Evolutionary conservation across 2,797 vertebrate species (phyloP), one percentile per base, ranked within the genome.

Genomic region (Hapalemur alaotrensis): DNA sequence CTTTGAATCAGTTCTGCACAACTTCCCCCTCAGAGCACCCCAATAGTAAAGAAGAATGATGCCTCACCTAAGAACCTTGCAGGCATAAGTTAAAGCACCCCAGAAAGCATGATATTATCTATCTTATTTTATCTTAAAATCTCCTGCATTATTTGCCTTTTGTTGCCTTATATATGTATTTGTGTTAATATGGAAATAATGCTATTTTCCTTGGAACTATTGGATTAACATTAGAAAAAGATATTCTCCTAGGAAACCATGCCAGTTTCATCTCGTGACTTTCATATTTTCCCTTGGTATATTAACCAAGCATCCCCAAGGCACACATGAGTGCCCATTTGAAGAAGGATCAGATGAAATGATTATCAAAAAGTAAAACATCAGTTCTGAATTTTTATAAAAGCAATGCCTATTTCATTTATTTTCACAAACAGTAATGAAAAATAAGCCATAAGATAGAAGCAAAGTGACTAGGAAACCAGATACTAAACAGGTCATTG

Each of bases 111-210:
- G 46, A 6, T 32, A 15, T 46, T 54, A 5, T 93, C 30, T 84
- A 38, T 57, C 54, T 81, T 46, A 78, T 59, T 95, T 95, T 63
- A 57, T 80, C 80, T 87, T 41, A 75, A 78, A 76, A 63, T 83
- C n/a, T 72, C 57, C 48, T 70, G 22, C 15, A 30, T 73, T 65
- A 57, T 76, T 78, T 92, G 48, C 13, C 18, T 38, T 89, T 78
- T 54, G 38, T 12, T 96, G 38, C 17, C 41, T 72, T 89, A 8
- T n/a, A 12, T 69, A 48, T 65, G 14, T 46, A 46, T 80, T 69
- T 93, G 28, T 83, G n/a, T 80, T 65, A 52, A 48, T 82, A 54
- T 28, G 75, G 41, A 86, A 89, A 82, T 76, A 84, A 80, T 82
- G 5, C 15, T 30, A 3, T 82, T 91, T 78, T 72, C 41, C 75